phyloP scores from a whole-genome alignment of 2,888 invertebrate genomes.

The Mayetiola destructor region DNA sequence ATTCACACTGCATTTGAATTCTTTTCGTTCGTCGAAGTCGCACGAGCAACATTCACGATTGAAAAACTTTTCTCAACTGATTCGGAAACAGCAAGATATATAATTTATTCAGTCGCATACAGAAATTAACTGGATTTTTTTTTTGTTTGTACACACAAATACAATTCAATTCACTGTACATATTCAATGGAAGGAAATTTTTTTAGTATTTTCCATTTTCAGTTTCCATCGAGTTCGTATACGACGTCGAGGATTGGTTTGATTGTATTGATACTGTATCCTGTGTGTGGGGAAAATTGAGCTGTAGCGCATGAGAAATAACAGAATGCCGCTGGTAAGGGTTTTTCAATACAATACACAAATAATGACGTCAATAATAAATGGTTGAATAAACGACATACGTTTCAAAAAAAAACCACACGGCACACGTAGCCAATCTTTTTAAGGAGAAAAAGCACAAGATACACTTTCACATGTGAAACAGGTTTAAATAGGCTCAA shows the following conservation, averaged over 20 bases:
- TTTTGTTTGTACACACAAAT: constrained; percentile 9
- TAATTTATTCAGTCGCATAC: constrained; percentile 13
- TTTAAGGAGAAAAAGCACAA: not conserved
- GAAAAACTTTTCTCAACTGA: constrained; percentile 11
- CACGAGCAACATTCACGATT: constrained; percentile 8
- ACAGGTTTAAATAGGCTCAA: too few species aligned
- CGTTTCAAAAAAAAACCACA: not conserved
- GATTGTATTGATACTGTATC: not conserved
- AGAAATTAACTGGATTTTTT: constrained; percentile 11
- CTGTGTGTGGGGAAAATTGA: constrained; percentile 4
- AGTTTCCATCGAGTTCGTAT: too few species aligned
- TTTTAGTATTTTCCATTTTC: too few species aligned
- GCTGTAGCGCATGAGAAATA: constrained; percentile 10
- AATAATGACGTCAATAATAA: constrained; percentile 7
- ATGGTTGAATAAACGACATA: constrained; percentile 1
- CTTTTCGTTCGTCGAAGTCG: constrained; percentile 3
- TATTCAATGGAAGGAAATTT: too few species aligned
- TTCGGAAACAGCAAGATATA: constrained; percentile 9
- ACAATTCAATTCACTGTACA: too few species aligned
- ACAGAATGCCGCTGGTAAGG: constrained; percentile 10
- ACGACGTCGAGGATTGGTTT: not conserved
- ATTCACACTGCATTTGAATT: too few species aligned
- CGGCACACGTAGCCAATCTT: not conserved
- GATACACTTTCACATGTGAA: too few species aligned
- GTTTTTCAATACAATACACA: not conserved